phyloP scores from a whole-genome alignment of 2,888 invertebrate species.

The Linnaemya vulpina region DNA sequence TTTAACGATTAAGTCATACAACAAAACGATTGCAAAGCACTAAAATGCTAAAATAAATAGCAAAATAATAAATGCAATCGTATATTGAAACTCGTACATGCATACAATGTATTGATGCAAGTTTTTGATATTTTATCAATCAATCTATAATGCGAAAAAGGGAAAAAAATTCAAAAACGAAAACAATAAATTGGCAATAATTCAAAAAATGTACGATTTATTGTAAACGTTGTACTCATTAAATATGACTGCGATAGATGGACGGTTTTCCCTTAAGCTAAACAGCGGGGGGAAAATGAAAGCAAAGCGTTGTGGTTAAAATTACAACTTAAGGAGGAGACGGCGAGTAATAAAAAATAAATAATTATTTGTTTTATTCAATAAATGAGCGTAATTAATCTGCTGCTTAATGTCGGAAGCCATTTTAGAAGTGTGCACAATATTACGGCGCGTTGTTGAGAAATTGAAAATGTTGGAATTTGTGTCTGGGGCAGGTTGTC shows the following conservation, averaged over 20 bases:
- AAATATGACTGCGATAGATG: constrained; percentile 28
- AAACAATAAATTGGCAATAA: constrained; percentile 59
- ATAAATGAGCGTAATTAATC: constrained; percentile 52
- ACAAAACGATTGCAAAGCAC: constrained; percentile 44
- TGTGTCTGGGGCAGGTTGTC: constrained; percentile 43
- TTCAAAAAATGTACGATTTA: constrained; percentile 44
- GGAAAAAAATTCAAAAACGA: background rate
- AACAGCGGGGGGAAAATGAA: constrained; percentile 49
- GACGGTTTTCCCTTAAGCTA: constrained; percentile 40
- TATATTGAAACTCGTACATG: background rate
- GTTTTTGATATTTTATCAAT: constrained; percentile 68
- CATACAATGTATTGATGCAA: constrained; percentile 56
- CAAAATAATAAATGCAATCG: constrained; percentile 16
- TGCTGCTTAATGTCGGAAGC: constrained; percentile 57
- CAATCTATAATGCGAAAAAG: constrained; percentile 64
- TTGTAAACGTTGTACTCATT: background rate
- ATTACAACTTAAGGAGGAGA: constrained; percentile 27
- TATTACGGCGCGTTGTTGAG: background rate
- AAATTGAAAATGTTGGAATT: constrained; percentile 46
- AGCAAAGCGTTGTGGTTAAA: constrained; percentile 55
- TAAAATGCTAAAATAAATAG: constrained; percentile 28
- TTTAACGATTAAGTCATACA: constrained; percentile 71
- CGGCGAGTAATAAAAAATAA: background rate
- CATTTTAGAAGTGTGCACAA: constrained; percentile 46
- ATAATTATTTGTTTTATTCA: constrained; percentile 8